These are phyloP conservation scores for Cotesia typhae DNA, from an alignment of 1,140 invertebrate genomes.

Conservation along the genomic window DNA sequence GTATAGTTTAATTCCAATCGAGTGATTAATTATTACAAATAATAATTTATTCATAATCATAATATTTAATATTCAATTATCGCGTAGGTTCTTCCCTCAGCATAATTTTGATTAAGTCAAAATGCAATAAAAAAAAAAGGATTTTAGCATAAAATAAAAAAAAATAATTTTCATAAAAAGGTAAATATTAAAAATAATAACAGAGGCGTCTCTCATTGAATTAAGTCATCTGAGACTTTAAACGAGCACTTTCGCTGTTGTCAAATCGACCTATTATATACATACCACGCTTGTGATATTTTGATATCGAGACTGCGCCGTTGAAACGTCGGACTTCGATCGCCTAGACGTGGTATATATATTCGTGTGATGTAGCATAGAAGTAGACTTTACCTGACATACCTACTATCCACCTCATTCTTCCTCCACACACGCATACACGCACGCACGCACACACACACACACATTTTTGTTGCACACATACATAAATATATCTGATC, in stretches of 20 bases:
- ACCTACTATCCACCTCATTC: background rate
- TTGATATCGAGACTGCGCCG: slow-evolving; percentile 29
- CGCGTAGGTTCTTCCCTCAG: too few relatives aligned
- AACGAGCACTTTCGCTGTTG: slow-evolving; percentile 17
- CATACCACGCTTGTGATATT: slow-evolving; percentile 18
- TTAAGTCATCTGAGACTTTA: too few relatives aligned
- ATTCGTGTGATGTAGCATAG: background rate
- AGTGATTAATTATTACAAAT: too few relatives aligned
- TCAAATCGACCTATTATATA: background rate
- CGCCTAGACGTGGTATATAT: background rate
- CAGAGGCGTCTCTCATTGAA: too few relatives aligned
- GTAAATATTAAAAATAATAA: background rate
- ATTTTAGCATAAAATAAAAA: too few relatives aligned
- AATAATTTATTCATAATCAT: too few relatives aligned
- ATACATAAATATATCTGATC: background rate
- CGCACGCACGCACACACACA: background rate
- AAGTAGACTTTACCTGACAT: background rate
- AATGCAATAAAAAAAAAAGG: too few relatives aligned
- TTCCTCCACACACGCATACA: background rate
- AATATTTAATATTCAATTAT: too few relatives aligned
- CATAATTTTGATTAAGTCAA: too few relatives aligned
- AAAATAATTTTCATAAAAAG: too few relatives aligned
- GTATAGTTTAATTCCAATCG: too few relatives aligned
- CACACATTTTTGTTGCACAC: background rate
- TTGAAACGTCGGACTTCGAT: slow-evolving; percentile 27